Evolutionary conservation across 1,140 invertebrate genomes (phyloP), one percentile per base, ranked within the genome.

Genomic region (Magallana gigas): DNA sequence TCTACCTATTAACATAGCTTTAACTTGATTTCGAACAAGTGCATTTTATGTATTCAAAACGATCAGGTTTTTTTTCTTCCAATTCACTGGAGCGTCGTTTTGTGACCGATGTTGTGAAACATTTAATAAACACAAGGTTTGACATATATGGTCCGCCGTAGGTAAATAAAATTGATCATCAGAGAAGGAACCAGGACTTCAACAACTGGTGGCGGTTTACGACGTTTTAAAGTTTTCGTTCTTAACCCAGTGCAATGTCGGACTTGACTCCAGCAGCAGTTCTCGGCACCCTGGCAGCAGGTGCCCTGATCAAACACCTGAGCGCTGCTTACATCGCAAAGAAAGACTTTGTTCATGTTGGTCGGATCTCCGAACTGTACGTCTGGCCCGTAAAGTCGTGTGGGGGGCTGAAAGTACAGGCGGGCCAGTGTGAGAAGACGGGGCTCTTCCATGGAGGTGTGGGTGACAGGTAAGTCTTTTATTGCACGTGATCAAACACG

Each of bases 321-420:
- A 87, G 84, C 14, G 86, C 84, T 81, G 59, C 86, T 23, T 90
- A 83, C 48, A 71, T 88, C 6, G 76, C 87, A n/a, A 68, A 29
- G 18, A 23, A 68, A 82, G 57, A 62, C 12, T 91, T 85, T 81
- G 57, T 71, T 48, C 68, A 83, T 57, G 92, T 92, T 6, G 93
- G 92, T 7, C 87, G 59, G 71, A 90, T 93, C 2, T 84, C 88
- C 11, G 87, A 84, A 36, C 59, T 94, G 16, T 89, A 90, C 80
- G 86, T 93, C 62, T 93, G 91, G 84, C 93, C 93, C 0, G 90
- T 94, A 12, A 94, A 94, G 88, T 92, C 92, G 7, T 94, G 93
- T 81, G 83, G 90, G n/a, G 93, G 93, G 6, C 80, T 93, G 1
- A 76, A 80, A 23, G 88, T 93, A 3, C n/a, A 90, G 16, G 81